Percentiles rank a stretch among this genome's conserved stretches.
Conservation (phyloP, 1,140 invertebrate species). For the Diplogasteroides magnus region DNA sequence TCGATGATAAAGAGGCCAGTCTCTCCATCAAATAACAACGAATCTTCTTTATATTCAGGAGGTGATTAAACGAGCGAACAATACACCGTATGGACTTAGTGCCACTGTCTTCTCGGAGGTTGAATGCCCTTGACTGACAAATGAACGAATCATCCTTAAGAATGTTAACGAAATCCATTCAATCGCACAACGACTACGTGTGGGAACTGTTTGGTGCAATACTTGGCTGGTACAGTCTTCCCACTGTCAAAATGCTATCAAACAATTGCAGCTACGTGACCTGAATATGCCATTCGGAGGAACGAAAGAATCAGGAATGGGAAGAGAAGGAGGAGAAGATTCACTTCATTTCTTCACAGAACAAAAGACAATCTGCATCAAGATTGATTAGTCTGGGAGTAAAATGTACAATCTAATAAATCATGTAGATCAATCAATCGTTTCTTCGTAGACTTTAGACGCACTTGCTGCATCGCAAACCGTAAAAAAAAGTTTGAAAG, state of each 20-base stretch:
- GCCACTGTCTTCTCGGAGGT: constrained; percentile 62
- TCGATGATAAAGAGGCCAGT: constrained; percentile 60
- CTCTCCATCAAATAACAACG: constrained; percentile 20
- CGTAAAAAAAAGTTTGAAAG: no score
- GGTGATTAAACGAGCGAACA: constrained; percentile 61
- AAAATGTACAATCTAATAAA: no score
- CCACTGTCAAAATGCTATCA: constrained; percentile 14
- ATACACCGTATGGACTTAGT: constrained; percentile 60
- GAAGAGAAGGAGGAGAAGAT: constrained; percentile 62
- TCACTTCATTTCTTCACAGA: constrained; percentile 65
- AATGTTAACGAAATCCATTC: constrained; percentile 58
- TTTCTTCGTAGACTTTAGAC: no score
- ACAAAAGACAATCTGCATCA: constrained; percentile 63
- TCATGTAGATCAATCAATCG: no score
- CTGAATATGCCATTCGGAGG: constrained; percentile 66
- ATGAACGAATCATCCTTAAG: no score
- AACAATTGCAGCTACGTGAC: constrained; percentile 50
- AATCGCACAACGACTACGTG: constrained; percentile 50
- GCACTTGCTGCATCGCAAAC: no score
- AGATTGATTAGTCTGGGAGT: constrained; percentile 28
- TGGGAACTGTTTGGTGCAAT: constrained; percentile 65
- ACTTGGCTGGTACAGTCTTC: constrained; percentile 60
- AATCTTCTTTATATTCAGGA: constrained; percentile 27
- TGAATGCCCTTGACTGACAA: no score
- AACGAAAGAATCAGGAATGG: constrained; percentile 63